Evolutionary conservation across 1,140 invertebrate genomes (phyloP).

Genomic region (Philotrypesis tridentata): DNA sequence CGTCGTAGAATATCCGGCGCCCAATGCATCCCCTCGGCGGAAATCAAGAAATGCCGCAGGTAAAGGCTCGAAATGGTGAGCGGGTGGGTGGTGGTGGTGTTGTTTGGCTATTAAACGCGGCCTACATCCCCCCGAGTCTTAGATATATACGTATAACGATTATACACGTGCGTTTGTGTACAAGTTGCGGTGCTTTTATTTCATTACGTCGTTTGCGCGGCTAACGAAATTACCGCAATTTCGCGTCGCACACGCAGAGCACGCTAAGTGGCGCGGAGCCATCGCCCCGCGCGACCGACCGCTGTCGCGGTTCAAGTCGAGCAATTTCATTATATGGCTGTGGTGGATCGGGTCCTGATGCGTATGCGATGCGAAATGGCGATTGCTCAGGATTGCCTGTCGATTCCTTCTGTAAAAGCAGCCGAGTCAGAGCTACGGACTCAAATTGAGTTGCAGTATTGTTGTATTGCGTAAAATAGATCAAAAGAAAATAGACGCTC

Average conservation of each 20-base stretch:
- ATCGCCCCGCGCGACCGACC: not conserved
- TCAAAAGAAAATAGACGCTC: too few species aligned
- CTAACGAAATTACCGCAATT: slow-evolving; percentile 63
- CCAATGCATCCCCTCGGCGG: not conserved
- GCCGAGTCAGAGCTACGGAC: too few species aligned
- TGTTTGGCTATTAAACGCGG: slow-evolving; percentile 57
- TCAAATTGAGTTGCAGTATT: too few species aligned
- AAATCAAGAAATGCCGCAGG: too few species aligned
- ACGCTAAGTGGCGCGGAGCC: slow-evolving; percentile 28
- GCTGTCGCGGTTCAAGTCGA: slow-evolving; percentile 23
- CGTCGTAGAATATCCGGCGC: too few species aligned
- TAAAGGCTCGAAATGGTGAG: too few species aligned
- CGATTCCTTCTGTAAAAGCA: not conserved
- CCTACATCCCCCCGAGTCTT: slow-evolving; percentile 46
- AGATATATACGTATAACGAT: slow-evolving; percentile 43
- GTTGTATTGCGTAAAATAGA: too few species aligned
- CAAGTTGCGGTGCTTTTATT: slow-evolving; percentile 54
- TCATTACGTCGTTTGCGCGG: slow-evolving; percentile 60
- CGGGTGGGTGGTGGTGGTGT: too few species aligned
- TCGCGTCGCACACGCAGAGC: slow-evolving; percentile 36
- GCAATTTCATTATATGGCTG: slow-evolving; percentile 33
- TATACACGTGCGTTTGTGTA: slow-evolving; percentile 19
- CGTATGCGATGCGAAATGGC: not conserved
- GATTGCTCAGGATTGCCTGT: not conserved
- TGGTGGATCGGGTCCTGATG: not conserved